A percentile compares a stretch with the other conserved stretches of the same genome.
phyloP scores from a whole-genome alignment of 23 tunicate species.

The Ciona savignyi region DNA sequence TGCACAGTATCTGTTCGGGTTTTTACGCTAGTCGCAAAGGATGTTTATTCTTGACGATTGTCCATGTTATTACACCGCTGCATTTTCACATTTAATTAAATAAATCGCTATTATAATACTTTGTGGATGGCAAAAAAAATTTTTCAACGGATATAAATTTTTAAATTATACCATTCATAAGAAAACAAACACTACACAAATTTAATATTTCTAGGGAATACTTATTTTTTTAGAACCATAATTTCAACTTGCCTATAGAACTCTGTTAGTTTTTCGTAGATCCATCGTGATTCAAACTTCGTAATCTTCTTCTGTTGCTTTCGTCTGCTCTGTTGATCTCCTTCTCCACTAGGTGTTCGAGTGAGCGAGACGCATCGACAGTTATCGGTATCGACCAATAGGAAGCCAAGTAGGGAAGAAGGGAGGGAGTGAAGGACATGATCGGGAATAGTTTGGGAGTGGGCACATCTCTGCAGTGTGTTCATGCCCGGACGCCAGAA shows the following conservation, averaged over 20 bases:
- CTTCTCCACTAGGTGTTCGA: constrained; percentile 12
- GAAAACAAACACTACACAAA: no score
- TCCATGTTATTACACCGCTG: no score
- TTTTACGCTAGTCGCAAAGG: no score
- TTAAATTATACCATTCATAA: no score
- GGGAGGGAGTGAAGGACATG: constrained; percentile 26
- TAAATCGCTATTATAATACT: no score
- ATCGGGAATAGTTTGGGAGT: constrained; percentile 30
- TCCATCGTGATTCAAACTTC: constrained; percentile 20
- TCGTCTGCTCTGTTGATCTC: constrained; percentile 11
- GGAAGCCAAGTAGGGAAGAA: constrained; percentile 47
- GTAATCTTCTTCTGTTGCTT: constrained; percentile 29
- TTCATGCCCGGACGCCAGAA: constrained; percentile 78
- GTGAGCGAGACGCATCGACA: constrained; percentile 25
- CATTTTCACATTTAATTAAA: no score
- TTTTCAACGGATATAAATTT: no score
- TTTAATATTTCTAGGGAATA: neutral
- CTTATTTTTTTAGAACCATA: neutral
- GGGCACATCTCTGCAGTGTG: constrained; percentile 54
- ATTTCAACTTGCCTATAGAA: constrained; percentile 36
- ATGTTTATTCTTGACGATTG: no score
- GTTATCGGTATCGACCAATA: constrained; percentile 44
- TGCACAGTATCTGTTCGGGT: no score
- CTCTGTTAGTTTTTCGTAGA: constrained; percentile 22
- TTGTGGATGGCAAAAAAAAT: no score